Percentiles rank a stretch among this genome's conserved stretches.
These are phyloP conservation scores for Odiellus spinosus DNA, from an alignment of 2,888 invertebrate genomes.

Conservation along the genomic window DNA sequence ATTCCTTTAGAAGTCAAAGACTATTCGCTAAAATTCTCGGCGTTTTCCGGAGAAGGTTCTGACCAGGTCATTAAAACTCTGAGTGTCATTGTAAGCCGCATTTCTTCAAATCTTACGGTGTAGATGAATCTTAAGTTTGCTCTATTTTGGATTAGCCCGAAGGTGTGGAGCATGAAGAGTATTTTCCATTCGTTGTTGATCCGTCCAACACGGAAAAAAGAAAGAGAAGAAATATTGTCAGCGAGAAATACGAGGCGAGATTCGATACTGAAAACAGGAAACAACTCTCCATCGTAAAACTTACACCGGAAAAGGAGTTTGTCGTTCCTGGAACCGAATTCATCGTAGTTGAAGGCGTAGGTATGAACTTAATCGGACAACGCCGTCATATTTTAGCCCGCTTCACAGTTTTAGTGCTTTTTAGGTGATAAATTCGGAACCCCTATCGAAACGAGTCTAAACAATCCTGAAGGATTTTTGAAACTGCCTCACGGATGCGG, in stretches of 20 bases:
- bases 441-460: conserved; percentile 14
- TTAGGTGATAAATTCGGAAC: conserved; percentile 17
- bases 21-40: conserved; percentile 16
- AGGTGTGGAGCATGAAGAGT: conserved; percentile 12
- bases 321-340: conserved; percentile 17
- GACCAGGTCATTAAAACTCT: conserved; percentile 17
- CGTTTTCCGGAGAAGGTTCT: conserved; percentile 10
- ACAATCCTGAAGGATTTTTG: conserved; percentile 16
- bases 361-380: conserved; percentile 6
- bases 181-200: conserved; percentile 17
- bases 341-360: conserved; percentile 16
- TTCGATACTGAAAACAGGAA: conserved; percentile 12
- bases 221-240: conserved; percentile 11
- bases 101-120: neutral
- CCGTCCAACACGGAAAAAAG: conserved; percentile 19
- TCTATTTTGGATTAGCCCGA: conserved; percentile 9
- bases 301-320: neutral
- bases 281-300: conserved; percentile 14
- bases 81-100: conserved; percentile 11
- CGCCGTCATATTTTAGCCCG: no score
- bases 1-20: conserved; percentile 17
- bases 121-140: neutral
- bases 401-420: no score
- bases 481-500: conserved; percentile 20
- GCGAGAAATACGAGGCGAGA: conserved; percentile 5